Base-by-base conservation (phyloP, 1,140 invertebrate genomes). In the Saccostrea cuccullata region DNA sequence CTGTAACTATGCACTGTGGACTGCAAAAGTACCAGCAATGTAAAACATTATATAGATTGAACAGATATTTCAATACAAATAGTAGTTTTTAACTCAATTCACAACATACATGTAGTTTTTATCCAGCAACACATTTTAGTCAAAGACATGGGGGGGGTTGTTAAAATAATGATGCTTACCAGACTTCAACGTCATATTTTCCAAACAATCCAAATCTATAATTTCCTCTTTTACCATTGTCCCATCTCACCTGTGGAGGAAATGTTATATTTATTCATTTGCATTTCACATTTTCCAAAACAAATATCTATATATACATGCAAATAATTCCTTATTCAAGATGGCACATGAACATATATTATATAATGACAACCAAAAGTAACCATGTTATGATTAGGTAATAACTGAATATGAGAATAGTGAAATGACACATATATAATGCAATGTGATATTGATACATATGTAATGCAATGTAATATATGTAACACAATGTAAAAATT, bases 161-260 rank as follows among this genome's bases (percentile, higher is more conserved):
- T n/a, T 64, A 64, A 64, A 5, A 64, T 8, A 17, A 0, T 15
- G 58, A 17, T 8, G 70, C 85, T 87, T 85, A 89, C 86, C 86
- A 60, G 55, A 87, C 87, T 13, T 89, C 83, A 15, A 89, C 47
- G 73, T 89, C 89, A 82, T 87, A 87, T 70, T 89, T 89, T 17
- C 89, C 89, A 82, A 64, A 87, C 77, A 84, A 73, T 36, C 89
- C 89, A 85, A 85, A 89, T 82, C 89, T 89, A 70, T 89, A 89
- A 83, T 89, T 89, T 85, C 89, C 89, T 87, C 89, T 55, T 60
- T 87, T 89, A 83, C 89, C 86, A 86, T 87, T 89, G 26, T 89
- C 86, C 89, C 89, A 89, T 30, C 89, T 77, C 20, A 89, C 88
- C 88, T 89, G 40, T 73, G 13, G 40, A 77, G 17, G 15, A 47